A percentile compares a stretch with the other conserved stretches of the same genome.
These are phyloP conservation scores for Eurytemora carolleeae DNA, from an alignment of 1,140 invertebrate species.

Conservation along the genomic window DNA sequence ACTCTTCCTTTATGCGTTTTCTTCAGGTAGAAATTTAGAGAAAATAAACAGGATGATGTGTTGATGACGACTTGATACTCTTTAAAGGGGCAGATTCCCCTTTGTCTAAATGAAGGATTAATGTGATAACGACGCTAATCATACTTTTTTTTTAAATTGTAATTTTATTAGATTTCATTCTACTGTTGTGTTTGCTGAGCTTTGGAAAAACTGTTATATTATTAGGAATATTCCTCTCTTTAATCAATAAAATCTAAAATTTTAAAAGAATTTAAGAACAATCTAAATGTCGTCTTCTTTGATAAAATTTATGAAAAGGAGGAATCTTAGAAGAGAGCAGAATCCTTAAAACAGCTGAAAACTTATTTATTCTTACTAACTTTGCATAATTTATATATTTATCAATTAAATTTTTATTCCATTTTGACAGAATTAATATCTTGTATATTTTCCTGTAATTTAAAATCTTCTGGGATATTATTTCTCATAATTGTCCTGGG, in stretches of 20 bases:
- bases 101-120: background rate
- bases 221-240: background rate
- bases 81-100: background rate
- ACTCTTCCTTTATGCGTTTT: constrained; percentile 89
- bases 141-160: background rate
- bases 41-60: background rate
- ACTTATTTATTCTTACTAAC: too few species aligned
- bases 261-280: too few species aligned
- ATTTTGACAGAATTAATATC: too few species aligned
- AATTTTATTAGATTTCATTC: constrained; percentile 55
- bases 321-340: too few species aligned
- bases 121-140: background rate
- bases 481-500: too few species aligned
- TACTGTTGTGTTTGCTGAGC: constrained; percentile 83
- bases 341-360: too few species aligned
- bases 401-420: too few species aligned
- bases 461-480: too few species aligned
- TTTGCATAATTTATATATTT: too few species aligned
- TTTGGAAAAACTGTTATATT: constrained; percentile 85
- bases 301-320: too few species aligned
- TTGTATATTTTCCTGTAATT: too few species aligned
- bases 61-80: background rate
- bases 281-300: too few species aligned
- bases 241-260: background rate
- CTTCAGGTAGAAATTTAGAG: constrained; percentile 35